phyloP scores from a whole-genome alignment of 2,888 invertebrate genomes.

The Peribatodes rhomboidaria region DNA sequence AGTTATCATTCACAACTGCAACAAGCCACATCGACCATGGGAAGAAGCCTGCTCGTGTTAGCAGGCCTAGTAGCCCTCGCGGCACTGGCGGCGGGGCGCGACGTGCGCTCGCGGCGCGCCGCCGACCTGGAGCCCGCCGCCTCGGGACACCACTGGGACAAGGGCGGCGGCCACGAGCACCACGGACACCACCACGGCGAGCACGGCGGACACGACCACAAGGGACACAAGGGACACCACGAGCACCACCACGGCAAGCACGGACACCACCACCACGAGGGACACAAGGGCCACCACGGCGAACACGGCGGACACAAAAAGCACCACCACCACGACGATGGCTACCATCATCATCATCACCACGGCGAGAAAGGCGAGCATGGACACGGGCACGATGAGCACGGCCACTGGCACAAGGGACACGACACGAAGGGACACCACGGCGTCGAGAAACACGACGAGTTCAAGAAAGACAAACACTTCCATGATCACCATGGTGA shows the following conservation, averaged over 20 bases:
- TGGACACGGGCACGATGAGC: slow-evolving; percentile 82
- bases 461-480: slow-evolving; percentile 94
- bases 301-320: slow-evolving; percentile 89
- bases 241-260: slow-evolving; percentile 89
- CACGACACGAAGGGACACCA: slow-evolving; percentile 95
- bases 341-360: slow-evolving; percentile 88
- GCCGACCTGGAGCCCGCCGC: slow-evolving; percentile 86
- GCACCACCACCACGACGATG: slow-evolving; percentile 88
- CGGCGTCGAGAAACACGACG: slow-evolving; percentile 93
- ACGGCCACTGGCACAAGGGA: slow-evolving; percentile 92
- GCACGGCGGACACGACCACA: slow-evolving; percentile 89
- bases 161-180: slow-evolving; percentile 88
- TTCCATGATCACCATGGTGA: slow-evolving; percentile 94
- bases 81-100: slow-evolving; percentile 79
- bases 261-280: slow-evolving; percentile 90
- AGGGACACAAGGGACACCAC: slow-evolving; percentile 89
- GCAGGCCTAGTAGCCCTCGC: slow-evolving; percentile 81
- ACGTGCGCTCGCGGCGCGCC: slow-evolving; percentile 78
- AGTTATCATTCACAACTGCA: slow-evolving; percentile 74
- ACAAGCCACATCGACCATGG: slow-evolving; percentile 70
- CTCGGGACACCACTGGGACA: slow-evolving; percentile 69
- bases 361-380: slow-evolving; percentile 89
- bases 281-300: slow-evolving; percentile 86
- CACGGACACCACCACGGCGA: slow-evolving; percentile 88
- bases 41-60: slow-evolving; percentile 67